Evolutionary conservation across 1,140 invertebrate genomes (phyloP), one percentile per base, ranked within the genome.

Genomic region (Ips nitidus): DNA sequence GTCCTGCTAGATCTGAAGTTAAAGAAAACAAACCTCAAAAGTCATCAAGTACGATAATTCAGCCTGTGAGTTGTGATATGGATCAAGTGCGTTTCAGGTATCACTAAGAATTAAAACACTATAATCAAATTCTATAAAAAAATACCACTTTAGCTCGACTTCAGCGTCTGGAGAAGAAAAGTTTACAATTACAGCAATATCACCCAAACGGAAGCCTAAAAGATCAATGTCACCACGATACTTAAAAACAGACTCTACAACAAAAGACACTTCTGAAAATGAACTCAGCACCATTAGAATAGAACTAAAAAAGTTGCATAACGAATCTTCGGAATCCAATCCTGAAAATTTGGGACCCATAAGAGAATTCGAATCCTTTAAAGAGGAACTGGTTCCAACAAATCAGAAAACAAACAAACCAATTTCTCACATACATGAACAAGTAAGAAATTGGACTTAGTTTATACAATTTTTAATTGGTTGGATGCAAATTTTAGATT

Each of bases 81-180:
- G 57, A 69, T 2, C 66, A 69, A 62, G 41, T 69, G 36, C 62
- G 66, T 22, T 69, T 69, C 22, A 62, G 59, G 66, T 69, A 62
- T 41, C 4, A n/a, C 4, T 59, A 39, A 39, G 4, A 63, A 41
- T 36, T 22, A 47, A 63, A 50, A 52, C 4, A 22, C 7, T 2
- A n/a, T 2, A n/a, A 8, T 61, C 4, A 61, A 61, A 61, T 4
- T 61, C 5, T 61, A 40, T 55, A 22, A 22, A 22, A 22, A 22
- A 22, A 1, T n/a, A 1, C 36, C 8, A 1, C 56, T 61, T 36
- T 56, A 69, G 66, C 47, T 69, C 66, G 0, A 69, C 66, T 1
- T 69, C 66, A 7, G 52, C 66, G 2, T 62, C 66, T 3, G 66
- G 66, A 45, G 59, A 69, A 55, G 66, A 69, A 56, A 69, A 69